Evolutionary conservation across 2,113 vertebrate genomes (phyloP), one percentile per base, ranked within the genome.

Genomic region (Nansenia antarctica): DNA sequence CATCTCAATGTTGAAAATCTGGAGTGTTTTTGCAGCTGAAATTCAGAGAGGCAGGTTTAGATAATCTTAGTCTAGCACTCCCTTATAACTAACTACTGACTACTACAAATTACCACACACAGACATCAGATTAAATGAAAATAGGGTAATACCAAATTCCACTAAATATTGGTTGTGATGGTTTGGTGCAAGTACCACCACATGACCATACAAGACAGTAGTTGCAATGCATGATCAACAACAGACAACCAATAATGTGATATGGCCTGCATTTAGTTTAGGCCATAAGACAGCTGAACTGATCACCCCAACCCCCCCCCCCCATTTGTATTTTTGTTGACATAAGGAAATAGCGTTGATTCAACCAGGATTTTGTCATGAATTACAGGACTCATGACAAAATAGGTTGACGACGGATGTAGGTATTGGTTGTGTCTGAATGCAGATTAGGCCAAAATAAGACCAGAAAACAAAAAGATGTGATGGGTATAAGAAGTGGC

Each of bases 1-100:
- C 98, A 99, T 99, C 88, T 99, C 98, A 69, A 99, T 99, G 89
- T 99, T 99, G 85, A 99, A 99, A 90, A 99, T 99, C 83, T 99
- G 98, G 89, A 99, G 95, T 6, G 98, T 99, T 92, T 99, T 99
- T 73, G 96, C 98, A 73, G 98, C 98, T 99, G 90, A 79, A 95
- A 80, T 9, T 74, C 42, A 62, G n/a, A 75, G 11, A 64, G 1
- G 1, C 69, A 70, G 49, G 70, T 81, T 79, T 78, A 76, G 67
- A 2, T 9, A 22, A 34, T 47, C 57, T 37, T 2, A 20, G 60
- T 35, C 18, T 18, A 9, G n/a, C 32, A 27, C 9, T 9, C 9
- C 15, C 5, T 60, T 8, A 9, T 20, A 5, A 7, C 31, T 9
- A 32, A 24, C 32, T 35, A 22, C 34, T 22, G 70, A 55, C 59